Percentiles rank a stretch among this genome's conserved stretches.
phyloP scores from a whole-genome alignment of 2,888 invertebrate genomes.

The Nephrotoma appendiculata region DNA sequence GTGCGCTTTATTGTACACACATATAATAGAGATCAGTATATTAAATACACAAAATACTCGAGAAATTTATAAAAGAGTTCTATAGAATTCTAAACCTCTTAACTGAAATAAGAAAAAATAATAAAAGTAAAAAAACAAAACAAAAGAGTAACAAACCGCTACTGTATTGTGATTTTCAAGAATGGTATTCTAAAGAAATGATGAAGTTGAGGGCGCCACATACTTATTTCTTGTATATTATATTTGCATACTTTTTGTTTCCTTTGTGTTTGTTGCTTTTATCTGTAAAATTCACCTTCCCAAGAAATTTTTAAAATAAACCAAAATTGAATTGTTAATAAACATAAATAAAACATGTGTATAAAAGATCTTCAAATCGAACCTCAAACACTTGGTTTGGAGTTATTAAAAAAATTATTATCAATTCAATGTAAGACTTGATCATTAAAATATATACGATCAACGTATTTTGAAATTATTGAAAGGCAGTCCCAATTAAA shows the following conservation, averaged over 20 bases:
- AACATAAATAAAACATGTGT: too few relatives aligned
- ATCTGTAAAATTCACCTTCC: not conserved
- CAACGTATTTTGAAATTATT: too few relatives aligned
- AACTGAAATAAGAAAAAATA: not conserved
- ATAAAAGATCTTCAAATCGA: too few relatives aligned
- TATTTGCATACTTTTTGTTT: not conserved
- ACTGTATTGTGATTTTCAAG: not conserved
- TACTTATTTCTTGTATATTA: not conserved
- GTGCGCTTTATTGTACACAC: not conserved
- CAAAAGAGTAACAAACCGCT: not conserved
- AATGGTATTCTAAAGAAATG: not conserved
- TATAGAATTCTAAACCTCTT: not conserved
- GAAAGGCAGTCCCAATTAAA: too few relatives aligned
- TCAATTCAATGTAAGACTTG: too few relatives aligned
- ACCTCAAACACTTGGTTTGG: too few relatives aligned
- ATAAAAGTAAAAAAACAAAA: not conserved
- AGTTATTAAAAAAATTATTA: too few relatives aligned
- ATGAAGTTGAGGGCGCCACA: not conserved
- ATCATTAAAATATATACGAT: too few relatives aligned
- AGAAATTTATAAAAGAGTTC: not conserved
- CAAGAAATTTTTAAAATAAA: not conserved
- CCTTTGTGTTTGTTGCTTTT: not conserved
- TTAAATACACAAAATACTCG: not conserved
- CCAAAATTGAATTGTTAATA: too few relatives aligned
- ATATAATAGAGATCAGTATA: not conserved